Base-by-base conservation (phyloP, 1,140 invertebrate species). In the Thaumetopoea pityocampa region DNA sequence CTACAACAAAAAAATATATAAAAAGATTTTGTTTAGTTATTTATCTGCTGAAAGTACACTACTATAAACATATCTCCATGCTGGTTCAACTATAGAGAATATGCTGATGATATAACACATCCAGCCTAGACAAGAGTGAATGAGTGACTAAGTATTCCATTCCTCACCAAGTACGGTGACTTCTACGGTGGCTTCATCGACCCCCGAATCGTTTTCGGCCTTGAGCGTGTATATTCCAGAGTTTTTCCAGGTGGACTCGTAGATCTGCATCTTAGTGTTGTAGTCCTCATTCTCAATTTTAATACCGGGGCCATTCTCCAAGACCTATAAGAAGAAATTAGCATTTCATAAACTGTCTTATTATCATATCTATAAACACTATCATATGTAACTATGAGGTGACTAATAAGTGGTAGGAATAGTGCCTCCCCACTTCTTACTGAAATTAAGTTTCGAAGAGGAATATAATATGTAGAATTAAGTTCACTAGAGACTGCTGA, bases 241-340 rank as follows among this genome's bases (percentile, higher is more conserved):
- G 64, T 96, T 91, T 51, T 91, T 91, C 49, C 96, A 90, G 7
- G 88, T 89, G 2, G 95, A 92, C 41, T 96, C 92, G 9, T 90
- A 90, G 27, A 99, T 85, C 1, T 90, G 90, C 3, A 99, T 80
- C 65, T 93, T 94, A 0, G 97, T 97, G 54, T 95, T 94, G 62
- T 98, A 97, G 60, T 98, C 97, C 71, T 97, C 95, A 74, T 97
- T 95, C 52, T 96, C 94, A 37, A 98, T 91, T 66, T 90, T 95
- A 14, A 88, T 66, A 35, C 87, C 90, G 38, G 83, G 88, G 71
- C 83, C 67, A 67, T 54, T 78, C 41, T 86, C 84, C 22, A 86
- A 45, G 41, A 71, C 61, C 81, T 82, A 30, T 4, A 11, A 19
- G 4, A 46, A 30, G 20, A 5, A 18, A 38, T 24, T 15, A 24